These are phyloP conservation scores for Halocynthia aurantium DNA, from an alignment of 23 tunicate species.

Conservation along the genomic window DNA sequence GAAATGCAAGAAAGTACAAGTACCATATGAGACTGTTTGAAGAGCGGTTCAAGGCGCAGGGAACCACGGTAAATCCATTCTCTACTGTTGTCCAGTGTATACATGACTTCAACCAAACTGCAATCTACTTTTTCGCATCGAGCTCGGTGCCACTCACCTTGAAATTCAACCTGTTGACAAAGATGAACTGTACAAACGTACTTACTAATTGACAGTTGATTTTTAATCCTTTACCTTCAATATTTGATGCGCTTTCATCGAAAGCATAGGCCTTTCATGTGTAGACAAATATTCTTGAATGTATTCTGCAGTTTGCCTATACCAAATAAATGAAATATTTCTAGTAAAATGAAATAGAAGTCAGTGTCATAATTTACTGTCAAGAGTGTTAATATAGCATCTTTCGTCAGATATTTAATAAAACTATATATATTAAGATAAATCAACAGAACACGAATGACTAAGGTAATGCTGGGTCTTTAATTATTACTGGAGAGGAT, in stretches of 20 bases:
- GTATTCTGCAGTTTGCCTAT: constrained; percentile 52
- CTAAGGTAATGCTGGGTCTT: too few species aligned
- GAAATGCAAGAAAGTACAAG: not conserved
- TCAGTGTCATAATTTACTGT: too few species aligned
- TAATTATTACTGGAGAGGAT: too few species aligned
- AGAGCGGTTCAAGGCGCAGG: constrained; percentile 52
- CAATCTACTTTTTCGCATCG: constrained; percentile 45
- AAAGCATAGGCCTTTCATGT: constrained; percentile 46
- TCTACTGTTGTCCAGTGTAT: constrained; percentile 62
- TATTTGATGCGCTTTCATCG: constrained; percentile 51
- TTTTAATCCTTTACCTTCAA: constrained; percentile 32
- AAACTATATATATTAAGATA: too few species aligned
- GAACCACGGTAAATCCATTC: constrained; percentile 91
- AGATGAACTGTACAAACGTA: not conserved
- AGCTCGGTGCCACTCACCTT: constrained; percentile 75
- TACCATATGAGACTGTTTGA: constrained; percentile 14
- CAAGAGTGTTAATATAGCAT: too few species aligned
- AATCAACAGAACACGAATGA: too few species aligned
- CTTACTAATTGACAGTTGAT: too few species aligned
- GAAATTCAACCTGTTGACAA: constrained; percentile 64
- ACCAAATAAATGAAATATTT: not conserved
- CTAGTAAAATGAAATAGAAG: not conserved
- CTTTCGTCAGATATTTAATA: too few species aligned
- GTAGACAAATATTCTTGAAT: constrained; percentile 62
- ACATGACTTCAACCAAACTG: constrained; percentile 68